Percentiles rank a stretch among this genome's conserved stretches.
Evolutionary conservation across 53 echinoderm and acorn worm genomes (phyloP).

Genomic region (Henricia sp.): DNA sequence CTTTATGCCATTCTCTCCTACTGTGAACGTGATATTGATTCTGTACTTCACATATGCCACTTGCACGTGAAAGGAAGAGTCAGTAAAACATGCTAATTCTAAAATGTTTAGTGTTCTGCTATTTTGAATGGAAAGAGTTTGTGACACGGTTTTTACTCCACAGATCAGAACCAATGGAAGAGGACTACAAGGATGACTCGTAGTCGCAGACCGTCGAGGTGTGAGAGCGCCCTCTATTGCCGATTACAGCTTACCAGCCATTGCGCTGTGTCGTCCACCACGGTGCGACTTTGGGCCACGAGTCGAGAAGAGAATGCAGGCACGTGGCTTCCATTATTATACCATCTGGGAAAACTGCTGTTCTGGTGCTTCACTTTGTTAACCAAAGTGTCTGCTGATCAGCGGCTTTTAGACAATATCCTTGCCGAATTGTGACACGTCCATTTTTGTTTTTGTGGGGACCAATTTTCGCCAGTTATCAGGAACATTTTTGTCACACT

Average conservation of each 20-base stretch:
- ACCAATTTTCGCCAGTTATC: constrained; percentile 1
- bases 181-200: constrained; percentile 19
- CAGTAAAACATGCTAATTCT: too few relatives aligned
- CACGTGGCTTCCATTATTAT: not conserved
- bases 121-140: not conserved
- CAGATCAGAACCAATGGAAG: constrained; percentile 64
- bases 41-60: not conserved
- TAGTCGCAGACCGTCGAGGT: constrained; percentile 7
- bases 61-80: not conserved
- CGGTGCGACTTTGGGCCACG: not conserved
- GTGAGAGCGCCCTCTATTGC: constrained; percentile 1
- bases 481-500: not conserved
- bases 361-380: not conserved
- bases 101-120: too few relatives aligned
- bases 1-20: too few relatives aligned
- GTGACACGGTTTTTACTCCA: not conserved
- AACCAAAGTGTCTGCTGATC: not conserved
- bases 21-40: too few relatives aligned
- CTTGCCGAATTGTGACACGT: not conserved
- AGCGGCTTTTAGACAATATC: not conserved
- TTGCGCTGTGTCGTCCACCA: not conserved
- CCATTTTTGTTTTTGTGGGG: constrained; percentile 2
- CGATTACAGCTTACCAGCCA: not conserved
- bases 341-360: not conserved
- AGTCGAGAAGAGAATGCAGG: not conserved